phyloP scores from a whole-genome alignment of 2,888 invertebrate genomes.

The Calameuta idolon region DNA sequence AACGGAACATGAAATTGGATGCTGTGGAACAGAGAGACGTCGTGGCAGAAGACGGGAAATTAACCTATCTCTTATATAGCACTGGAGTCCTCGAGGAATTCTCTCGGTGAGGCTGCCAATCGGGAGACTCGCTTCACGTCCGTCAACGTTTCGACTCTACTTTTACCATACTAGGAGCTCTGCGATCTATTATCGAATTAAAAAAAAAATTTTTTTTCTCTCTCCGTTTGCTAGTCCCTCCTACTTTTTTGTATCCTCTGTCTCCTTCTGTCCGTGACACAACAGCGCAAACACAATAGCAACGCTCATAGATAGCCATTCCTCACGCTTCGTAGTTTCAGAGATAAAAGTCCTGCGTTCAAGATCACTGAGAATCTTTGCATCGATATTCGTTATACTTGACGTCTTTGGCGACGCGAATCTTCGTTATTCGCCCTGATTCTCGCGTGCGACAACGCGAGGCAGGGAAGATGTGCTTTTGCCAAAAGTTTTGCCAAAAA shows the following conservation, averaged over 20 bases:
- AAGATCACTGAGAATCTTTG: too few species aligned
- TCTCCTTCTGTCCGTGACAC: too few species aligned
- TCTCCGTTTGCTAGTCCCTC: slow-evolving; percentile 13
- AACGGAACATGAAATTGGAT: neutral
- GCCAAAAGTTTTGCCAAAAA: too few species aligned
- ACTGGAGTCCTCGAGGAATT: neutral
- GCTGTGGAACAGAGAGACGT: slow-evolving; percentile 10
- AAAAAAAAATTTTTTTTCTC: neutral
- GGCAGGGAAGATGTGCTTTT: too few species aligned
- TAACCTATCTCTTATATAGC: slow-evolving; percentile 15
- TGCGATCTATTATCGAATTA: too few species aligned
- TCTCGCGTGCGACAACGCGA: too few species aligned
- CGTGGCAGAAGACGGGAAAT: slow-evolving; percentile 11
- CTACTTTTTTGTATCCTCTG: slow-evolving; percentile 9
- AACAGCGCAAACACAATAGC: slow-evolving; percentile 55
- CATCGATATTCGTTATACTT: too few species aligned
- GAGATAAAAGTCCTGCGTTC: slow-evolving; percentile 27
- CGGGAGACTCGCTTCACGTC: neutral
- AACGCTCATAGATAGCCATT: slow-evolving; percentile 60
- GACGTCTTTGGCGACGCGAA: too few species aligned
- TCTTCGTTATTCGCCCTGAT: too few species aligned
- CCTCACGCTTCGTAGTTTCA: slow-evolving; percentile 59
- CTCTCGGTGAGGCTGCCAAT: neutral
- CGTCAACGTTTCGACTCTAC: slow-evolving; percentile 1
- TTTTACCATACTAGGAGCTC: too few species aligned